Percentiles rank a stretch among this genome's conserved stretches.
Evolutionary conservation across 1,140 invertebrate genomes (phyloP).

Genomic region (Drosophila nebulosa): DNA sequence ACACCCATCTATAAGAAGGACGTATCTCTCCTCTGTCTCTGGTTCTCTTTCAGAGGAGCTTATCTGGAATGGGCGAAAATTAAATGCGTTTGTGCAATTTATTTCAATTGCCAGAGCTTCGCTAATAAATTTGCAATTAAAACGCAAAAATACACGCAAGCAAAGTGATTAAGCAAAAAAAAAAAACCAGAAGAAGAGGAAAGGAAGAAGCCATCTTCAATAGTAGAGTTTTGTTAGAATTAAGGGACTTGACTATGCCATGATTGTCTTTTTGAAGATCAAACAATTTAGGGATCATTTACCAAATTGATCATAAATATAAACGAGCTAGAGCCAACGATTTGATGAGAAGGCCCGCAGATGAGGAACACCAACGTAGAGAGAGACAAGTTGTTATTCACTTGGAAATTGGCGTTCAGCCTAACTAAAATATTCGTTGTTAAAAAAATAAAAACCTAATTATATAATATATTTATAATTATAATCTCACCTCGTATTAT

Average conservation of each 20-base stretch:
- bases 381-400: background rate
- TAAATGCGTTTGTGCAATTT: constrained; percentile 49
- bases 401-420: background rate
- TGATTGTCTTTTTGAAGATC: constrained; percentile 42
- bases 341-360: background rate
- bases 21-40: constrained; percentile 29
- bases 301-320: constrained; percentile 49
- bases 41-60: constrained; percentile 31
- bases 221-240: constrained; percentile 11
- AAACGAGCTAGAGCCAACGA: constrained; percentile 40
- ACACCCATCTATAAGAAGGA: constrained; percentile 11
- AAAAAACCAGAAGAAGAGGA: background rate
- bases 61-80: constrained; percentile 35
- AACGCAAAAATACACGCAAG: constrained; percentile 50
- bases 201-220: too few relatives aligned
- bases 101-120: constrained; percentile 62
- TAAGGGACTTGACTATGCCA: constrained; percentile 17
- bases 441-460: too few relatives aligned
- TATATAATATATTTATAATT: background rate
- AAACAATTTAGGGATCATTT: constrained; percentile 55
- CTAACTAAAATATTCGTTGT: background rate
- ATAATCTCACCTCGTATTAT: background rate
- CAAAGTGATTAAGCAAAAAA: constrained; percentile 44
- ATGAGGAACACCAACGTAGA: constrained; percentile 28
- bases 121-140: constrained; percentile 68